Evolutionary conservation across 2,888 invertebrate species (phyloP).

Genomic region (Campoplex capitator): DNA sequence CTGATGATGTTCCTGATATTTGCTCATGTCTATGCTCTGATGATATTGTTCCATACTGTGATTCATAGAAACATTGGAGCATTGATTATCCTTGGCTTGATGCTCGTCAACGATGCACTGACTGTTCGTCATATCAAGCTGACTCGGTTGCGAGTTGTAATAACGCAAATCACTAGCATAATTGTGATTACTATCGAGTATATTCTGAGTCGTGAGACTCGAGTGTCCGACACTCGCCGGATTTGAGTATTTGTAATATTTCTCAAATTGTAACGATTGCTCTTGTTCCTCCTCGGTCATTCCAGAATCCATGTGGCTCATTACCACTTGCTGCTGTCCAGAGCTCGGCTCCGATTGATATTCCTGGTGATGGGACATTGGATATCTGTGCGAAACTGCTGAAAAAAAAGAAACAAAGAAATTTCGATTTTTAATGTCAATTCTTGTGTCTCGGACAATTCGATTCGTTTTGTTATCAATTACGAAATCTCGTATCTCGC

Average conservation of each 20-base stretch:
- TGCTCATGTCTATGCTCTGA: slow-evolving; percentile 80
- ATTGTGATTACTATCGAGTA: slow-evolving; percentile 87
- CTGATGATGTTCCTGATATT: slow-evolving; percentile 79
- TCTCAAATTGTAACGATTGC: slow-evolving; percentile 81
- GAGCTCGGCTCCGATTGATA: slow-evolving; percentile 77
- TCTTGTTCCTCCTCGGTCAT: slow-evolving; percentile 80
- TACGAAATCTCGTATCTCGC: too few species aligned
- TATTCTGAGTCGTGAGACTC: slow-evolving; percentile 79
- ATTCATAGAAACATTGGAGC: slow-evolving; percentile 77
- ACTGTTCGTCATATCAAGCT: slow-evolving; percentile 79
- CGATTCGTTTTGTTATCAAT: too few species aligned
- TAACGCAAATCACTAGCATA: slow-evolving; percentile 84
- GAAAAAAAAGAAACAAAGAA: slow-evolving; percentile 31
- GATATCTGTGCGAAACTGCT: slow-evolving; percentile 82
- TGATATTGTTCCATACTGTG: slow-evolving; percentile 83
- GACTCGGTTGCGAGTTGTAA: slow-evolving; percentile 81
- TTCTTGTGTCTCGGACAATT: not conserved
- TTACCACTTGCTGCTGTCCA: slow-evolving; percentile 76
- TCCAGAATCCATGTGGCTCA: slow-evolving; percentile 79
- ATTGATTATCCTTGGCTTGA: slow-evolving; percentile 79
- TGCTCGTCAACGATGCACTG: slow-evolving; percentile 83
- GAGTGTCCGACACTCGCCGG: slow-evolving; percentile 75
- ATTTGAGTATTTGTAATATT: slow-evolving; percentile 82
- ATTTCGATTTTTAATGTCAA: not conserved
- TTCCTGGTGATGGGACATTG: slow-evolving; percentile 82